Base-by-base conservation (phyloP, 2,888 invertebrate species). In the Bellardia pandia region DNA sequence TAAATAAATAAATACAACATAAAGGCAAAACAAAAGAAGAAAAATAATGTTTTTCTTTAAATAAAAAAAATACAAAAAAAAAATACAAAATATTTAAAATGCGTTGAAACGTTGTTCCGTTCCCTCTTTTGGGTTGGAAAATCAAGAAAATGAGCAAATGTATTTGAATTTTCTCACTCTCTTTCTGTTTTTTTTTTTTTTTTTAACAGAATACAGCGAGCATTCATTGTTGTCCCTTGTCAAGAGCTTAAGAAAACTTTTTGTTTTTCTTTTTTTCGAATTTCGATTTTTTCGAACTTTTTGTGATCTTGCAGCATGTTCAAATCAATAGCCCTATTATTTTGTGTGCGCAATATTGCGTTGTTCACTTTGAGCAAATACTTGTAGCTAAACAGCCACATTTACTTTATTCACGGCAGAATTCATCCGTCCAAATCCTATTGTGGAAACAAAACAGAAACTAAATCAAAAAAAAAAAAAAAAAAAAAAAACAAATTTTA, bases 351-450 rank as follows among this genome's bases (percentile, higher is more conserved):
- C 56, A 80, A 86, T 85, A 85, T 85, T 85, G 82, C 60, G 42
- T 60, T 76, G 81, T 82, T 92, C 92, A 92, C 90, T 92, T 91
- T 90, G 91, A 91, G 91, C 91, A 91, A 89, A 92, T 90, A 91
- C 92, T 91, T 90, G 89, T 90, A 92, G 90, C 89, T 81, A 89
- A 89, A 89, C 91, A 91, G 92, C 90, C 91, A 91, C 92, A 91
- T 90, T 89, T 14, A 89, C 88, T 14, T 88, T 89, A 91, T 91
- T 89, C 90, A 91, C 92, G 92, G 92, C 91, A 91, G 91, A 91
- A 90, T 92, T 92, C 86, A 85, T 90, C 89, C 51, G n/a, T 37
- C 13, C 64, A 64, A 30, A 56, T 45, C 23, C 51, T 42, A 60
- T 71, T 81, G 80, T 82, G 75, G 79, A 88, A 53, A 78, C 68